Percentiles rank a stretch among this genome's conserved stretches.
phyloP scores from a whole-genome alignment of 2,888 invertebrate species.

The Drosophila vallismaia region DNA sequence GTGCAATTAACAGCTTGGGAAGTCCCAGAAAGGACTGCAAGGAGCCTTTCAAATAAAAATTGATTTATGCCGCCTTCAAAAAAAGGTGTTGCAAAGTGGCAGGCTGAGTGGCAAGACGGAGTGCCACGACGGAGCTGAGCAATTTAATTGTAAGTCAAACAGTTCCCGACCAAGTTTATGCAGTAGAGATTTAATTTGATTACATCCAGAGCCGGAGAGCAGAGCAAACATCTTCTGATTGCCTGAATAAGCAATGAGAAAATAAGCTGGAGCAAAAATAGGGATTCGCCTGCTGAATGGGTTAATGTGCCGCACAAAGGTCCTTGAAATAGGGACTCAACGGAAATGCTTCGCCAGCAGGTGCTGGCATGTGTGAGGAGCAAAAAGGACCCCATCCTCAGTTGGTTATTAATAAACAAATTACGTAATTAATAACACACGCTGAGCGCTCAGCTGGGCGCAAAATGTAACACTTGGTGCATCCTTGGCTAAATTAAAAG shows the following conservation, averaged over 20 bases:
- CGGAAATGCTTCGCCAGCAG: slow-evolving; percentile 4
- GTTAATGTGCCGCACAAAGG: background rate
- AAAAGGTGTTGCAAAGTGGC: background rate
- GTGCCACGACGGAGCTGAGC: slow-evolving; percentile 27
- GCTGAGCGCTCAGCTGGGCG: slow-evolving; percentile 74
- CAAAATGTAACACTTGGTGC: slow-evolving; percentile 62
- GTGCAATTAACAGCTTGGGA: slow-evolving; percentile 57
- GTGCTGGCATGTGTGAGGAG: slow-evolving; percentile 33
- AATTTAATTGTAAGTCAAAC: slow-evolving; percentile 71
- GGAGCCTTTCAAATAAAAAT: slow-evolving; percentile 54
- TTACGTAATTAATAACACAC: slow-evolving; percentile 78
- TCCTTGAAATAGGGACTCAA: slow-evolving; percentile 12
- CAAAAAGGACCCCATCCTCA: slow-evolving; percentile 20
- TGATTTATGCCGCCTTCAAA: slow-evolving; percentile 57
- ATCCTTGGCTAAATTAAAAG: slow-evolving; percentile 50
- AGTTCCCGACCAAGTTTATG: slow-evolving; percentile 54
- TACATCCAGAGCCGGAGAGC: slow-evolving; percentile 23
- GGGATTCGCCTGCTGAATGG: slow-evolving; percentile 1
- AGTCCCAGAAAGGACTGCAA: background rate
- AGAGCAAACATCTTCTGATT: slow-evolving; percentile 40
- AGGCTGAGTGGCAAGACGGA: background rate
- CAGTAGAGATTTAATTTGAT: slow-evolving; percentile 44
- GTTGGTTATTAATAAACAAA: slow-evolving; percentile 73
- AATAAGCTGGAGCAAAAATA: background rate
- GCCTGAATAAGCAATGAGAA: slow-evolving; percentile 41